Percentiles rank a stretch among this genome's conserved stretches.
These are phyloP conservation scores for Cheilosia impressa DNA, from an alignment of 2,888 invertebrate genomes.

Conservation along the genomic window DNA sequence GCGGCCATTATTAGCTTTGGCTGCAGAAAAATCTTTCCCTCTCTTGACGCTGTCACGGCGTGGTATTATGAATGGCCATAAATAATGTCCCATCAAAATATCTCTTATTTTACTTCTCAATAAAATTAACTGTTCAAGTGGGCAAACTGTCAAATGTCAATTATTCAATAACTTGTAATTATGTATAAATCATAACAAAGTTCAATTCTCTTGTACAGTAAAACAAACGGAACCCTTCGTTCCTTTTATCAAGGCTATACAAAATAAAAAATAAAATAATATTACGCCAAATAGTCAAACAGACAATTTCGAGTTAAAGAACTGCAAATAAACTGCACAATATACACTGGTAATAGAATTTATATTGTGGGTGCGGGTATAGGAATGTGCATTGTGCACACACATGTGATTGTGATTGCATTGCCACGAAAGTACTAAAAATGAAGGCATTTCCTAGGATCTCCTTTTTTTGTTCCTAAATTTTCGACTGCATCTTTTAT, in stretches of 20 bases:
- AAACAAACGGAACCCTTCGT: neutral
- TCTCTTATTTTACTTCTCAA: no score
- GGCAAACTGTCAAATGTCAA: no score
- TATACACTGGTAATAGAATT: slow-evolving; percentile 59
- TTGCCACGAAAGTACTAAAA: slow-evolving; percentile 35
- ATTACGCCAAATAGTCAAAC: slow-evolving; percentile 50
- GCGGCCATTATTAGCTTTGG: no score
- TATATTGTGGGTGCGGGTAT: slow-evolving; percentile 18
- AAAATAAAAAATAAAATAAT: slow-evolving; percentile 26
- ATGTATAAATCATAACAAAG: no score
- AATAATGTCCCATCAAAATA: no score
- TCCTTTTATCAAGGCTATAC: neutral
- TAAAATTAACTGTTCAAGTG: no score
- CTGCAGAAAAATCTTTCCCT: no score
- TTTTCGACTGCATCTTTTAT: slow-evolving; percentile 18
- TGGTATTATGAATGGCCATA: no score
- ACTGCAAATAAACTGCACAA: slow-evolving; percentile 63
- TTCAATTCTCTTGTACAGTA: neutral
- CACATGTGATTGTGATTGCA: slow-evolving; percentile 4
- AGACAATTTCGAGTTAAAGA: slow-evolving; percentile 54
- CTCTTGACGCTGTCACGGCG: no score
- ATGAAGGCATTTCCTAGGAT: slow-evolving; percentile 33
- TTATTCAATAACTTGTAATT: no score
- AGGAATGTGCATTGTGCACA: slow-evolving; percentile 4
- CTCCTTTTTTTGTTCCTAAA: neutral